Conservation (phyloP, 1,140 invertebrate species). For the Drosophila sproati region DNA sequence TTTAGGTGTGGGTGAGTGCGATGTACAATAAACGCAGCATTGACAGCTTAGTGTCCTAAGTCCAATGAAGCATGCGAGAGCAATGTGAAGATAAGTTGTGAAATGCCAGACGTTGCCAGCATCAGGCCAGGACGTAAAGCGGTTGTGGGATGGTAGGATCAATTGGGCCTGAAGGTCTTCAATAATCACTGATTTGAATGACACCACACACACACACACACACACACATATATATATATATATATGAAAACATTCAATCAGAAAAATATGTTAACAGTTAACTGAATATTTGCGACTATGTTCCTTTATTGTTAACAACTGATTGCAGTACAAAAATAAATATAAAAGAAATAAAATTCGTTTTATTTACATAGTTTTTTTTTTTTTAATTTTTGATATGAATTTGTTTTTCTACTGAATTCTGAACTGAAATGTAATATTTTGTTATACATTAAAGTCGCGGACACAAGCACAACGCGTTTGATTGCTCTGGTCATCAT, state of each 20-base stretch:
- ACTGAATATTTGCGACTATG: not conserved
- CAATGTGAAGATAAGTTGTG: slow-evolving; percentile 45
- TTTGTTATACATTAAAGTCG: too few species aligned
- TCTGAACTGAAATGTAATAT: too few species aligned
- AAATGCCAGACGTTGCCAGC: slow-evolving; percentile 11
- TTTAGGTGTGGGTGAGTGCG: not conserved
- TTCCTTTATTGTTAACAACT: not conserved
- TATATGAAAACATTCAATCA: not conserved
- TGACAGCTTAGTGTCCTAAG: slow-evolving; percentile 38
- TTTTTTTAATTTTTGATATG: not conserved
- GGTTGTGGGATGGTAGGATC: slow-evolving; percentile 1
- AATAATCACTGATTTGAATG: slow-evolving; percentile 7
- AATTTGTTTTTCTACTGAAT: not conserved
- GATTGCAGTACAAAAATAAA: too few species aligned
- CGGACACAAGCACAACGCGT: too few species aligned
- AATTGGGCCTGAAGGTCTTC: slow-evolving; percentile 1
- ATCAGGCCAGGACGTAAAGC: too few species aligned
- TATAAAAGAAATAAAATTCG: too few species aligned
- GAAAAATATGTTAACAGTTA: not conserved
- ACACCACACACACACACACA: not conserved
- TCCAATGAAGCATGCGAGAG: slow-evolving; percentile 44
- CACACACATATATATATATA: too few species aligned
- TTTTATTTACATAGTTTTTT: not conserved
- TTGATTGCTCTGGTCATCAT: not conserved
- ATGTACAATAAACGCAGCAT: slow-evolving; percentile 12